These are phyloP conservation scores for Leucophenga montana DNA, from an alignment of 2,888 invertebrate genomes.

Conservation along the genomic window DNA sequence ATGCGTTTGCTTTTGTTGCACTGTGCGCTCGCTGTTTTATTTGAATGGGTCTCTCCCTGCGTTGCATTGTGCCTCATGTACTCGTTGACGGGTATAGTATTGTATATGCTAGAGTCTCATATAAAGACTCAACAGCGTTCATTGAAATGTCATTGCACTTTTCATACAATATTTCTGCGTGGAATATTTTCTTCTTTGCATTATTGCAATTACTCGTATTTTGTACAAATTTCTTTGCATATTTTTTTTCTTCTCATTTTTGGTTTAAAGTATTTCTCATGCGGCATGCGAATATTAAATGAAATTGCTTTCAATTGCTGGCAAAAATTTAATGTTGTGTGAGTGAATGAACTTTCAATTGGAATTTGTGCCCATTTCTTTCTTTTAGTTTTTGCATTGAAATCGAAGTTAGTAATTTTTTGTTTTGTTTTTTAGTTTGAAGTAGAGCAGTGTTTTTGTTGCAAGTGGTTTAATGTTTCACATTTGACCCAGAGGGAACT, in stretches of 20 bases:
- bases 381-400: no score
- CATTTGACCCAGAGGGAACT: not conserved
- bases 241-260: not conserved
- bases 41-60: slow-evolving; percentile 1
- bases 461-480: not conserved
- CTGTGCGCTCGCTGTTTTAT: not conserved
- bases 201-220: no score
- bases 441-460: no score
- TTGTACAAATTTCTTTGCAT: not conserved
- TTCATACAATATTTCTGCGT: slow-evolving; percentile 10
- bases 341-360: no score
- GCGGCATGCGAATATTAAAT: not conserved
- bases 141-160: slow-evolving; percentile 18
- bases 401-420: no score
- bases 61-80: not conserved
- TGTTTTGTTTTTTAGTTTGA: no score
- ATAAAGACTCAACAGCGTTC: not conserved
- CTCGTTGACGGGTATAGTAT: no score
- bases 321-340: no score
- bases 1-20: not conserved
- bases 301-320: not conserved
- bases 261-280: not conserved
- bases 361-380: no score
- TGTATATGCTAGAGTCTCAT: no score
- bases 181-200: not conserved